These are phyloP conservation scores for Amphipoea oculea DNA, from an alignment of 2,888 invertebrate genomes.

Conservation along the genomic window DNA sequence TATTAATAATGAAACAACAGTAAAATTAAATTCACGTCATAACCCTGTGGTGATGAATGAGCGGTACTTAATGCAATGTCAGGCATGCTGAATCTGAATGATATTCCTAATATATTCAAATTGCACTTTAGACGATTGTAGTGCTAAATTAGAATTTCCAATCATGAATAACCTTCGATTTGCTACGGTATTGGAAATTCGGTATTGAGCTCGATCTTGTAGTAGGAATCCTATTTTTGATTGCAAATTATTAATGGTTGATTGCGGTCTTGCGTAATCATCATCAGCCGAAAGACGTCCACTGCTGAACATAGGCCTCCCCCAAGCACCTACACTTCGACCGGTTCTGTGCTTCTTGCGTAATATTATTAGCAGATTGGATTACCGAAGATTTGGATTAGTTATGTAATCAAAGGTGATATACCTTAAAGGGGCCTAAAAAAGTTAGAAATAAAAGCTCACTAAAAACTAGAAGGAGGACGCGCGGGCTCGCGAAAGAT, in stretches of 20 bases:
- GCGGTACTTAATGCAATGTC: slow-evolving; percentile 48
- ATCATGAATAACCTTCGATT: slow-evolving; percentile 62
- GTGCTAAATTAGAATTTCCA: slow-evolving; percentile 46
- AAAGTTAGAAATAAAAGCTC: not conserved
- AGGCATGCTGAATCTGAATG: slow-evolving; percentile 53
- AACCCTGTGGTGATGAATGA: slow-evolving; percentile 56
- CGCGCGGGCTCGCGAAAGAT: not conserved
- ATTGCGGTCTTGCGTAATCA: slow-evolving; percentile 29
- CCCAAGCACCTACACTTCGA: too few species aligned
- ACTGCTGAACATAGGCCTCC: slow-evolving; percentile 38
- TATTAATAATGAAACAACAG: slow-evolving; percentile 55
- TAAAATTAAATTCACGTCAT: slow-evolving; percentile 53
- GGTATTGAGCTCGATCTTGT: slow-evolving; percentile 49
- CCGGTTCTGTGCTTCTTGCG: not conserved
- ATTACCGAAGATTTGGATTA: not conserved
- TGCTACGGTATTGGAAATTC: slow-evolving; percentile 48
- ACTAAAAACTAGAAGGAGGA: not conserved
- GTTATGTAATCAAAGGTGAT: not conserved
- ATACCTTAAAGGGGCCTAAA: not conserved
- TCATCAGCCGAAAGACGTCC: too few species aligned
- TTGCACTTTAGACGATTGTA: slow-evolving; percentile 28
- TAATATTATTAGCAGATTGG: slow-evolving; percentile 30
- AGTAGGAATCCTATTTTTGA: slow-evolving; percentile 50
- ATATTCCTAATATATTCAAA: slow-evolving; percentile 56
- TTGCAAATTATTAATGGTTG: slow-evolving; percentile 32